Evolutionary conservation across 2,113 vertebrate species (phyloP), one percentile per base, ranked within the genome.

Genomic region (Spea bombifrons): DNA sequence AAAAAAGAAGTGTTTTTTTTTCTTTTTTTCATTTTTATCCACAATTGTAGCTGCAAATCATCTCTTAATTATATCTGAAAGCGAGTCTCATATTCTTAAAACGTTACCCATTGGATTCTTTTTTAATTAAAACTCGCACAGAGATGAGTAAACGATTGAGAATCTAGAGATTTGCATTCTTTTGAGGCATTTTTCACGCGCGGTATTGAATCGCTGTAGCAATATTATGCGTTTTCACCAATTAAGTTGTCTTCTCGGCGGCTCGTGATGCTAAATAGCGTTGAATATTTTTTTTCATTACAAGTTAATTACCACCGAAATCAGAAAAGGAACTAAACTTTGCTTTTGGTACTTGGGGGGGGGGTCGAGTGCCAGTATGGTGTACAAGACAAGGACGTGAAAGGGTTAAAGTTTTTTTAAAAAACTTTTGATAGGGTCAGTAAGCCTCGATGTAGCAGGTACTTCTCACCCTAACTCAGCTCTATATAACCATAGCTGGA

Each of bases 251-350:
- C 66, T 68, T 69, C 52, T 48, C 44, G 17, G 66, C 10, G 48
- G 17, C 44, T 13, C 49, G 53, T n/a, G 55, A 55, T 45, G 44
- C 66, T 43, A 4, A 59, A 5, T 47, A 30, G 30, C 55, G 30
- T 69, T 30, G 15, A 9, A 30, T 59, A 69, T 69, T 76, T 69
- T 76, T 59, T 69, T 76, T 59, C 65, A 59, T 59, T 53, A 59
- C 75, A 69, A 59, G 52, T 69, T 43, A 68, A 67, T 76, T 68
- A 59, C n/a, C 12, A 7, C 10, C 15, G 61, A 68, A 66, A 76
- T 68, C 75, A 76, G 52, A 65, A 47, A 76, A 69, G 52, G 45
- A 76, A 76, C 63, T 52, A 45, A 52, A 66, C 45, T 66, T 66
- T 49, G 44, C 63, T 48, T 43, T 7, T 7, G 47, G 9, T 50